Base-by-base conservation (phyloP, 2,113 vertebrate species). In the Psilopogon haemacephalus region DNA sequence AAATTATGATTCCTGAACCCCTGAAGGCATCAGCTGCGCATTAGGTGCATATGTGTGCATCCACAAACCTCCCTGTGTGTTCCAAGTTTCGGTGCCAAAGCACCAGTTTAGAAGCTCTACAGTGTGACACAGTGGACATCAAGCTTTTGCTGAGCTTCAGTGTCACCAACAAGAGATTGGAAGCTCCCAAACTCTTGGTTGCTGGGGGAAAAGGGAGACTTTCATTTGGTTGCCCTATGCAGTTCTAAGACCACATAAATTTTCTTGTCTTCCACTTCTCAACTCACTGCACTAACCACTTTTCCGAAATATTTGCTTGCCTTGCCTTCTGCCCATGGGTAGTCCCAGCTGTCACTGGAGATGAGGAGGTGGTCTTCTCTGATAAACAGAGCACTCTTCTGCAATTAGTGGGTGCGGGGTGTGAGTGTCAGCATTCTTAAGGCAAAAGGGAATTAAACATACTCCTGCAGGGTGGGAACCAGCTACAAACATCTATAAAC, bases 1-100 rank as follows among this genome's bases (percentile, higher is more conserved):
- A 86, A 85, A 35, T 4, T 5, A 16, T 82, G 72, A 44, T n/a
- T 30, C 21, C 64, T 40, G 23, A 83, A 15, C 59, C 35, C 73
- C 37, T 69, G 64, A 50, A 50, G 35, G 35, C 35, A 50, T 14
- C 6, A 6, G 5, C 14, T 0, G 0, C 32, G 64, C 23, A 15
- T n/a, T 44, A n/a, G 55, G n/a, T 69, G 33, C 9, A 3, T 4
- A 54, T 0, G 1, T 35, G 26, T 72, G 19, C 12, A 17, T 70
- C 17, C 44, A 48, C n/a, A 30, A 79, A 3, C 35, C 5, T 65
- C 68, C 20, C 11, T 38, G 13, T 28, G 3, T 33, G 35, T 30
- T 83, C 48, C 30, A 35, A 35, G 14, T 55, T 64, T 84, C 58
- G 37, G 15, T 72, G 78, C 44, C 9, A n/a, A n/a, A n/a, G n/a